Conservation (phyloP, 2,797 vertebrate species). For the Macropodus opercularis region DNA sequence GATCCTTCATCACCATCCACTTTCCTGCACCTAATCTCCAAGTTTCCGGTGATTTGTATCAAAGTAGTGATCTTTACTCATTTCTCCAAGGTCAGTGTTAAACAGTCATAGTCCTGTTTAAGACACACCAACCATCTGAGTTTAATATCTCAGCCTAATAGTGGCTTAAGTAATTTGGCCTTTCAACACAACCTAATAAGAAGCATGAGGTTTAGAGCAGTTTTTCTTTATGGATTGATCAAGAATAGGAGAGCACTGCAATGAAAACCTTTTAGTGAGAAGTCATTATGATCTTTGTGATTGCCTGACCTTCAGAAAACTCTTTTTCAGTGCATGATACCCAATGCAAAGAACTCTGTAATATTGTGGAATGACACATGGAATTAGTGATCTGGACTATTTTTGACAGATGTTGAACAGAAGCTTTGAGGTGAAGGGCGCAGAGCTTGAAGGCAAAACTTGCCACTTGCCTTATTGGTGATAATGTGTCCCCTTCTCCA, state of each 20-base stretch:
- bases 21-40: conserved; percentile 31
- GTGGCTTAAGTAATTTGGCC: conserved; percentile 19
- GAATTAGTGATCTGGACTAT: too few relatives aligned
- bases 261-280: background rate
- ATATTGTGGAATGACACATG: too few relatives aligned
- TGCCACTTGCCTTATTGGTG: too few relatives aligned
- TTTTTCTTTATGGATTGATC: conserved; percentile 15
- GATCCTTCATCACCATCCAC: conserved; percentile 69
- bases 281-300: background rate
- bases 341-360: too few relatives aligned
- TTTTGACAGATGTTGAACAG: too few relatives aligned
- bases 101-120: conserved; percentile 50
- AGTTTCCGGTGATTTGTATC: conserved; percentile 28
- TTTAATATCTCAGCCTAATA: background rate
- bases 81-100: conserved; percentile 60
- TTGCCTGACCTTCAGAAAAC: too few relatives aligned
- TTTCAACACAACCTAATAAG: conserved; percentile 73
- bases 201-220: conserved; percentile 25
- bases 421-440: too few relatives aligned
- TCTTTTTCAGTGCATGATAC: too few relatives aligned
- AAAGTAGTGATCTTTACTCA: conserved; percentile 37
- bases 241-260: conserved; percentile 33
- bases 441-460: too few relatives aligned
- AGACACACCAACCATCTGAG: background rate
- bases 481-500: too few relatives aligned